Percentiles rank a stretch among this genome's conserved stretches.
These are phyloP conservation scores for Muscina levida DNA, from an alignment of 2,888 invertebrate genomes.

Conservation along the genomic window DNA sequence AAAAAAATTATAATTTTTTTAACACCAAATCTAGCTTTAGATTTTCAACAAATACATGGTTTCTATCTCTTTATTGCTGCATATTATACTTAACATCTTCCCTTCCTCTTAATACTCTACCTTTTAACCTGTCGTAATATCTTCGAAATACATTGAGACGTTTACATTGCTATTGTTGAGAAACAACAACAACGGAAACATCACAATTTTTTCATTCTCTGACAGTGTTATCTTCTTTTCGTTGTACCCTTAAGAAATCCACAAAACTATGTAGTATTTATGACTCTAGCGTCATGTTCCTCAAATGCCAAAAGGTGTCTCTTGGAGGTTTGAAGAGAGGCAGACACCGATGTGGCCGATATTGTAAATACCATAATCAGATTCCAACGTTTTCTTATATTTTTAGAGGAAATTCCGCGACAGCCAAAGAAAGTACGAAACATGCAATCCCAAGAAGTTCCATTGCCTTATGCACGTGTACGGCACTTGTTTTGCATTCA, in stretches of 20 bases:
- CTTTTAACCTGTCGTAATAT: too few species aligned
- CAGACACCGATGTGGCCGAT: neutral
- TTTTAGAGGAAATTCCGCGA: constrained; percentile 58
- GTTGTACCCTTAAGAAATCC: constrained; percentile 4
- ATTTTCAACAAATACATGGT: too few species aligned
- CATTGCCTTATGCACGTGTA: neutral
- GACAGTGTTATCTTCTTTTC: constrained; percentile 2
- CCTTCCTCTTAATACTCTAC: too few species aligned
- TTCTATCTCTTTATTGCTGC: too few species aligned
- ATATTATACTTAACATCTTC: too few species aligned
- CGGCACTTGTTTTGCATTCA: neutral
- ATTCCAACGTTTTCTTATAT: constrained; percentile 36
- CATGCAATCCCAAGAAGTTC: constrained; percentile 55
- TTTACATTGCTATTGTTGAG: constrained; percentile 20
- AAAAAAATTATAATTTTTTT: too few species aligned
- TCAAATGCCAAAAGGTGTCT: constrained; percentile 35
- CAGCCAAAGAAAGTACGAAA: constrained; percentile 51
- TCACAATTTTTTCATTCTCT: constrained; percentile 18
- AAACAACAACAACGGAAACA: constrained; percentile 22
- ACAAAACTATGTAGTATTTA: neutral
- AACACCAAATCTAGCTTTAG: too few species aligned
- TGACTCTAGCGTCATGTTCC: constrained; percentile 40
- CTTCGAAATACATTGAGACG: constrained; percentile 32
- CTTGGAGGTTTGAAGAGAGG: neutral
- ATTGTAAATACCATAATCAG: too few species aligned